Percentiles rank a stretch among this genome's conserved stretches.
phyloP scores from a whole-genome alignment of 2,113 vertebrate genomes.

The Bagarius yarrelli region DNA sequence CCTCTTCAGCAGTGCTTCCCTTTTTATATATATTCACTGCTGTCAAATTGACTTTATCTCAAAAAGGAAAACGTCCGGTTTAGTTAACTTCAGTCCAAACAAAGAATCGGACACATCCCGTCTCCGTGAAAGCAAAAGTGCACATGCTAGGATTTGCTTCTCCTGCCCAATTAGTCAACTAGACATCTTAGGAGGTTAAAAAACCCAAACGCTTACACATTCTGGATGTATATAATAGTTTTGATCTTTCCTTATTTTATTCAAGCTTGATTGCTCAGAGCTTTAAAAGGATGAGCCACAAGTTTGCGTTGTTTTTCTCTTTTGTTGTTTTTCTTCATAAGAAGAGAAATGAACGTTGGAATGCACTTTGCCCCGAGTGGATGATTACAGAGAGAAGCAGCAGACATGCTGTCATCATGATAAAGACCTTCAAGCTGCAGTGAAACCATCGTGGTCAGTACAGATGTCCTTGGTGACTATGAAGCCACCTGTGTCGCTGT shows the following conservation, averaged over 20 bases:
- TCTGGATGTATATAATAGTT: conserved; percentile 26
- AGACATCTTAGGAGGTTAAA: not conserved
- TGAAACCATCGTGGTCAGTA: conserved; percentile 64
- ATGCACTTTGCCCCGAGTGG: conserved; percentile 43
- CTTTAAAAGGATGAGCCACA: conserved; percentile 10
- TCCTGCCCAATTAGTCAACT: not conserved
- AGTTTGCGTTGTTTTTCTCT: conserved; percentile 27
- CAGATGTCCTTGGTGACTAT: conserved; percentile 57
- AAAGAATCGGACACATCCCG: not conserved
- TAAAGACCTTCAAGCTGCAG: conserved; percentile 59
- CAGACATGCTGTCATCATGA: conserved; percentile 61
- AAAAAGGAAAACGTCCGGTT: not conserved
- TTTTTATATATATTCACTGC: conserved; percentile 28
- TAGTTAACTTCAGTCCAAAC: conserved; percentile 23
- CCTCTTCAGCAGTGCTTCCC: not conserved
- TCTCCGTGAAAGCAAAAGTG: not conserved
- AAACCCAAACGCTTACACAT: not conserved
- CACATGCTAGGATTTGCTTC: not conserved
- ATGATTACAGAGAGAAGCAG: conserved; percentile 34
- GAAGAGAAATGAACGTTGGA: conserved; percentile 32
- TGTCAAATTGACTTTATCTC: conserved; percentile 26
- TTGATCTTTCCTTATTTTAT: not conserved
- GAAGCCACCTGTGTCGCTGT: not conserved
- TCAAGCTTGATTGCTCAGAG: conserved; percentile 13
- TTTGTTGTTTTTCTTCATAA: conserved; percentile 48